Percentiles rank a stretch among this genome's conserved stretches.
These are phyloP conservation scores for Drosophila sp. DNA, from an alignment of 1,140 invertebrate genomes.

Conservation along the genomic window DNA sequence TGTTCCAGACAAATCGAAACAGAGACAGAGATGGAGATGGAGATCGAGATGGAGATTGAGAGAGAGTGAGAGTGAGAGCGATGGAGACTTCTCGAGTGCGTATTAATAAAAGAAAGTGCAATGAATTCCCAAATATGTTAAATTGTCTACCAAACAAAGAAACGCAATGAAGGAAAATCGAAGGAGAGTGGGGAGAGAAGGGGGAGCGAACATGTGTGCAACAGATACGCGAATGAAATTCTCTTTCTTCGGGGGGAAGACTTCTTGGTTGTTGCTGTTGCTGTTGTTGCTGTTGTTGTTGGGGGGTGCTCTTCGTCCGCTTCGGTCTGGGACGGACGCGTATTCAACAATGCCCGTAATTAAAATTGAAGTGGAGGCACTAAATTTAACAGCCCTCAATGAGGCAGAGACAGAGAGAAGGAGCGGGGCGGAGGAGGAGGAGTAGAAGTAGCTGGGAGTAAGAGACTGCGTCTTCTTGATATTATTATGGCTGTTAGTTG, in stretches of 20 bases:
- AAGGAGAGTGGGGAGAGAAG: constrained; percentile 1
- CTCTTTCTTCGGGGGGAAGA: constrained; percentile 14
- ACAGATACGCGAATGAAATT: constrained; percentile 63
- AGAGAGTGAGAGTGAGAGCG: not conserved
- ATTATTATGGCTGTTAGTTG: constrained; percentile 27
- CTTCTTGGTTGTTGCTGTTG: not conserved
- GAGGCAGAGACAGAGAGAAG: constrained; percentile 22
- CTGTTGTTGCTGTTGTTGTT: not conserved
- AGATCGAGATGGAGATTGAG: not conserved
- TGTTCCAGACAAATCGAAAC: constrained; percentile 62
- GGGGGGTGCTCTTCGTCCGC: constrained; percentile 32
- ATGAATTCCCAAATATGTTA: constrained; percentile 83
- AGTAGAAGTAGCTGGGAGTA: not conserved
- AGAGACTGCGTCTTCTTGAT: constrained; percentile 5
- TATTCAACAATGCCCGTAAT: constrained; percentile 66
- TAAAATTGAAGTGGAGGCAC: constrained; percentile 82
- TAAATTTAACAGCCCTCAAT: constrained; percentile 81
- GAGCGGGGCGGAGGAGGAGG: not conserved
- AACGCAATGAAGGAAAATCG: constrained; percentile 15
- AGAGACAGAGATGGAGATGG: not conserved
- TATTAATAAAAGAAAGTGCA: constrained; percentile 83
- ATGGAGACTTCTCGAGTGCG: constrained; percentile 61
- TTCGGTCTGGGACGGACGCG: constrained; percentile 29
- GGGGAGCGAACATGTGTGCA: constrained; percentile 69
- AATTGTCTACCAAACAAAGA: constrained; percentile 81